Evolutionary conservation across 1,140 invertebrate species (phyloP).

Genomic region (Hypsibius dujardini): DNA sequence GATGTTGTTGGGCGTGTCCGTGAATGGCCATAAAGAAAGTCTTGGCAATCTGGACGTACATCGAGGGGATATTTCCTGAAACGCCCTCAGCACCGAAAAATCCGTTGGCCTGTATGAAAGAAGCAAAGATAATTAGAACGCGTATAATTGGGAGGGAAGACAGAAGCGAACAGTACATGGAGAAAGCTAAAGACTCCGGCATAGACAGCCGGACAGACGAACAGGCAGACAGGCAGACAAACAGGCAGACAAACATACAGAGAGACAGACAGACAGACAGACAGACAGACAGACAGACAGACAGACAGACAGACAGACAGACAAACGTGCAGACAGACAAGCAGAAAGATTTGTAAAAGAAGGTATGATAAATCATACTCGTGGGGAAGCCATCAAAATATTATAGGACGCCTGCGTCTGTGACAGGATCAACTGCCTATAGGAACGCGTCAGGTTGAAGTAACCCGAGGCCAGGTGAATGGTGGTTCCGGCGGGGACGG

Average conservation of each 20-base stretch:
- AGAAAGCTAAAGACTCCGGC: too few relatives aligned
- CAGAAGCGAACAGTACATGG: too few relatives aligned
- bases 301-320: too few relatives aligned
- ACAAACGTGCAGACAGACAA: slow-evolving; percentile 16
- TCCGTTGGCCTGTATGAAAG: slow-evolving; percentile 56
- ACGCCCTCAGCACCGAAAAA: slow-evolving; percentile 67
- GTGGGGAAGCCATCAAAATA: slow-evolving; percentile 82
- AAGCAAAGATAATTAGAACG: too few relatives aligned
- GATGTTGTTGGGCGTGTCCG: slow-evolving; percentile 41
- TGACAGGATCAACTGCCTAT: slow-evolving; percentile 56
- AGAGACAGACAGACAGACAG: too few relatives aligned
- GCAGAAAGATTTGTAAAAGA: slow-evolving; percentile 19
- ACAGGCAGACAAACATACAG: too few relatives aligned
- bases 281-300: too few relatives aligned
- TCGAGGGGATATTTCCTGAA: slow-evolving; percentile 70
- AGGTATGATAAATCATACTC: slow-evolving; percentile 36
- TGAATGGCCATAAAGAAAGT: slow-evolving; percentile 49
- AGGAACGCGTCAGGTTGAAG: slow-evolving; percentile 81
- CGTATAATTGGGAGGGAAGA: too few relatives aligned
- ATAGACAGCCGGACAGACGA: too few relatives aligned
- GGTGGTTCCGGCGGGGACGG: slow-evolving; percentile 33
- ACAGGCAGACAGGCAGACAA: too few relatives aligned
- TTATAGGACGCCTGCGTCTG: slow-evolving; percentile 50
- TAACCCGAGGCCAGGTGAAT: slow-evolving; percentile 80
- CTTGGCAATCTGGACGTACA: slow-evolving; percentile 69